Percentiles rank a stretch among this genome's conserved stretches.
Conservation (phyloP, 2,113 vertebrate species). For the Ahaetulla prasina region DNA sequence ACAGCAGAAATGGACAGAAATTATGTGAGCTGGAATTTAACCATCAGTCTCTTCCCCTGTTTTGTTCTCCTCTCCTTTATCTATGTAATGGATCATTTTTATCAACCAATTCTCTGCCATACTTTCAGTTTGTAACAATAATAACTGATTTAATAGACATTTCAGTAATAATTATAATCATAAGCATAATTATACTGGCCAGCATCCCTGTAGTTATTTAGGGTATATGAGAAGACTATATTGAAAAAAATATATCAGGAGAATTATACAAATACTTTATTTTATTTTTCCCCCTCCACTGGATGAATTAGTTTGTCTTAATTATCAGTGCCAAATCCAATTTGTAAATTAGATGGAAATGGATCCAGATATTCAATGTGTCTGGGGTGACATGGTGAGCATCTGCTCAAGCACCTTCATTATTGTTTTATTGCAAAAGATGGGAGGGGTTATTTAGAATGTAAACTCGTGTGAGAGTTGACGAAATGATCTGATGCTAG, state of each 20-base stretch:
- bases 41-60: neutral
- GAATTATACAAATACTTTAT: neutral
- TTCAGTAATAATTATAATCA: neutral
- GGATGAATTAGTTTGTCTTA: neutral
- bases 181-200: neutral
- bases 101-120: neutral
- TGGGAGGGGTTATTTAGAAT: neutral
- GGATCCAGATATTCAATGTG: neutral
- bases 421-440: neutral
- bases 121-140: neutral
- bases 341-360: neutral
- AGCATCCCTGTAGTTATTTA: neutral
- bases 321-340: neutral
- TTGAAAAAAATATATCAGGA: neutral
- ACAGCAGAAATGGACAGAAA: neutral
- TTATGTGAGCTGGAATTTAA: neutral
- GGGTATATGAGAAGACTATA: neutral
- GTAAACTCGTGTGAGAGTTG: neutral
- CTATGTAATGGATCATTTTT: neutral
- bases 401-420: neutral
- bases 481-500: neutral
- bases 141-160: slow-evolving; percentile 15
- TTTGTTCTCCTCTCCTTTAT: neutral
- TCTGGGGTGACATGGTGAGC: neutral
- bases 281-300: neutral